Evolutionary conservation across 2,113 vertebrate genomes (phyloP), one percentile per base, ranked within the genome.

Genomic region (Hiodon alosoides): DNA sequence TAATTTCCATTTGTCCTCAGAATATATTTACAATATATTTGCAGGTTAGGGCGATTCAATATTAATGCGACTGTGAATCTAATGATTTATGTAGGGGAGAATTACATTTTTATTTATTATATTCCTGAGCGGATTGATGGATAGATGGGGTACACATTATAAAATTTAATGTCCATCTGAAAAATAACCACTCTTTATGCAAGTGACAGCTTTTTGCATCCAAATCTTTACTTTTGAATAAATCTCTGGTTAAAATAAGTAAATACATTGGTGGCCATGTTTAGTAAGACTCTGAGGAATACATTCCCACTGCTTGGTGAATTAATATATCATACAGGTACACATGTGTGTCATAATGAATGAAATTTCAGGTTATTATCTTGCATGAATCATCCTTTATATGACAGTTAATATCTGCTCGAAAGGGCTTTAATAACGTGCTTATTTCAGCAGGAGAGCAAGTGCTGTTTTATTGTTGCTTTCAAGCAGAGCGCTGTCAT

Each of bases 401-500:
- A 62, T 83, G 86, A 83, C 84, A 85, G 80, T 58, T 66, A 73
- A 79, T 77, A 67, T 73, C 73, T 80, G 10, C 72, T 52, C 7
- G 78, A 78, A 76, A 61, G 78, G 17, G 65, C 80, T 74, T 83
- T 81, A 79, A 85, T 77, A 75, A 74, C 81, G 69, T 31, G 31
- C 67, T 54, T 67, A 71, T 73, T 78, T 72, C 13, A 50, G 77
- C 50, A 17, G 69, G 67, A 74, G 82, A 78, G 52, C 69, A 53
- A 80, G 73, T 5, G 13, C 13, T 70, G 0, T 10, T 73, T 80
- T 5, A 51, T 78, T 72, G 77, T 73, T 50, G 67, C 57, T 1
- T 69, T 73, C 13, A 78, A 60, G 7, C 14, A 14, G 66, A 31
- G 13, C 46, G 55, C 31, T 47, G 75, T 77, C 62, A 82, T 83